Evolutionary conservation across 2,797 vertebrate genomes (phyloP), one percentile per base, ranked within the genome.

Genomic region (Crypturellus tataupa): DNA sequence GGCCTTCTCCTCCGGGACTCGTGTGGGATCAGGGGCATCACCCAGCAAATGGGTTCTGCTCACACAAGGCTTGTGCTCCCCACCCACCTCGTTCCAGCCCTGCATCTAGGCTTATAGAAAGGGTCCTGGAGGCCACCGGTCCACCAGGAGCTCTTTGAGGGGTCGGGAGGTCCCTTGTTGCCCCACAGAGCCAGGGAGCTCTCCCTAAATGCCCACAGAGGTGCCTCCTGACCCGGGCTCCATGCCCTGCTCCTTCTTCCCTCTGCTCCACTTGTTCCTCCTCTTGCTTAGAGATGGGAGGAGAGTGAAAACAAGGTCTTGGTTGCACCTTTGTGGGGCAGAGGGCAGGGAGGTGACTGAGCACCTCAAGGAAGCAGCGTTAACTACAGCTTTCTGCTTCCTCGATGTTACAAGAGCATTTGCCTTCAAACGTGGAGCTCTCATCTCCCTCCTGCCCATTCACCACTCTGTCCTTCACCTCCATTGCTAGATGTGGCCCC

Each of bases 181-280:
- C 33, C 35, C 17, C 39, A 24, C 40, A 33, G 23, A 78, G 65
- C 42, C 35, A 58, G 20, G 31, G 59, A 76, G 19, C 31, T 91
- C 40, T 46, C 92, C 72, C 47, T 14, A 70, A 12, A n/a, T 24
- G 29, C 14, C 39, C 39, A 16, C 24, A 67, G 25, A 44, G 6
- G 10, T 3, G 23, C 11, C 2, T 4, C 18, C 12, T 2, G 4
- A 49, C 33, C 1, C 17, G 51, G 46, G 12, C 40, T 35, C 4
- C 31, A 51, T 27, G 21, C 25, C 31, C 42, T 46, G 15, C 27
- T 87, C 58, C 78, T 79, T 89, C 75, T 53, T 81, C 27, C 7
- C 16, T 35, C 33, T 3, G 23, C 49, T 85, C 37, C 67, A 27
- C 16, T 17, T 90, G 37, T 46, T 89, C 56, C 21, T 88, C 46